Conservation (phyloP, 2,113 vertebrate genomes). For the Echinops telfairi region DNA sequence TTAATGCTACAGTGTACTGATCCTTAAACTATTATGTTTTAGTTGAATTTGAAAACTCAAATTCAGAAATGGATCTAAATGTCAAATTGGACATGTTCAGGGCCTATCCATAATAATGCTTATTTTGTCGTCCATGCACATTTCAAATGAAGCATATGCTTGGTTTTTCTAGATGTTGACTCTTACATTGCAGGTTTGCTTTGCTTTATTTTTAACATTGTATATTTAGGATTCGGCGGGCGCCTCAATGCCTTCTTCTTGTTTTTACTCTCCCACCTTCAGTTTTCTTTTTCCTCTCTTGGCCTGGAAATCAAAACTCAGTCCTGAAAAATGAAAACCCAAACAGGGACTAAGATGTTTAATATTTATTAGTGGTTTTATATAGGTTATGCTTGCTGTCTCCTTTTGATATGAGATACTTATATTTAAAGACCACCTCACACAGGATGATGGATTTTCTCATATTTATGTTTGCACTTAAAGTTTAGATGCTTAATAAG, state of each 20-base stretch:
- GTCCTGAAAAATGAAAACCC: constrained; percentile 41
- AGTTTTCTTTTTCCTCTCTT: not conserved
- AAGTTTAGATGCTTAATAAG: constrained; percentile 60
- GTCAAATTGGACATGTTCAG: not conserved
- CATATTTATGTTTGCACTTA: constrained; percentile 58
- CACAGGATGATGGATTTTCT: constrained; percentile 10
- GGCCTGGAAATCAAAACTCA: constrained; percentile 31
- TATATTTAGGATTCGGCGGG: not conserved
- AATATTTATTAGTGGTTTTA: constrained; percentile 46
- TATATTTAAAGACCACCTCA: constrained; percentile 42
- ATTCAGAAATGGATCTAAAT: constrained; percentile 18
- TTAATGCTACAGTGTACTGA: constrained; percentile 38
- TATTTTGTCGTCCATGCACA: not conserved
- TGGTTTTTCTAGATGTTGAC: constrained; percentile 48
- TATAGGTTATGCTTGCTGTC: constrained; percentile 14
- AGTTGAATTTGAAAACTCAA: constrained; percentile 55
- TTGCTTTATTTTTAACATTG: constrained; percentile 55
- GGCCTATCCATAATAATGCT: not conserved
- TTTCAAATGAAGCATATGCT: constrained; percentile 30
- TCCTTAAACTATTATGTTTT: constrained; percentile 56
- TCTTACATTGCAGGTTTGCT: not conserved
- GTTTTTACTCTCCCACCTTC: not conserved
- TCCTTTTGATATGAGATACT: constrained; percentile 38
- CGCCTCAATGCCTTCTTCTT: not conserved
- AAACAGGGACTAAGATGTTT: constrained; percentile 43